Percentiles rank a stretch among this genome's conserved stretches.
Conservation (phyloP, 1,140 invertebrate genomes). For the Daktulosphaira vitifoliae region DNA sequence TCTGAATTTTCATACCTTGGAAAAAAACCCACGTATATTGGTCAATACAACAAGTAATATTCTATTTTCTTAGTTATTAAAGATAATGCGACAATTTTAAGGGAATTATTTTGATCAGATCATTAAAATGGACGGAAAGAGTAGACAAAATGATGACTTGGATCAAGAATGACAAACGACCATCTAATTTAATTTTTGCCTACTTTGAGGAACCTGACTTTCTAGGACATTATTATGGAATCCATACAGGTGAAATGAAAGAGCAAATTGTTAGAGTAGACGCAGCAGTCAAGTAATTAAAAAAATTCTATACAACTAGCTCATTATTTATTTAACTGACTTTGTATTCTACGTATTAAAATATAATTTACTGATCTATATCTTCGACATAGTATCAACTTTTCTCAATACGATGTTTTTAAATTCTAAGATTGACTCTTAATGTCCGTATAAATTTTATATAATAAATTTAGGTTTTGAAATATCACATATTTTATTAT, state of each 20-base stretch:
- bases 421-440: no score
- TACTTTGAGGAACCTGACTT: constrained; percentile 67
- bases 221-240: constrained; percentile 49
- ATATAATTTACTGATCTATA: no score
- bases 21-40: constrained; percentile 44
- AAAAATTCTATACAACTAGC: no score
- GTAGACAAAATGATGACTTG: constrained; percentile 56
- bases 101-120: no score
- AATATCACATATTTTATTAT: no score
- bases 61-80: constrained; percentile 28
- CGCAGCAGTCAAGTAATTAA: constrained; percentile 44
- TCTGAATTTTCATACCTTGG: constrained; percentile 46
- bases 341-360: no score
- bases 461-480: no score
- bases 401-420: no score
- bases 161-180: constrained; percentile 50
- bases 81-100: no score
- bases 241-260: constrained; percentile 44
- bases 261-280: constrained; percentile 50
- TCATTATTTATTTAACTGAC: no score
- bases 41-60: constrained; percentile 45
- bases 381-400: no score
- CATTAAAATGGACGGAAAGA: constrained; percentile 48
- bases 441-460: no score
- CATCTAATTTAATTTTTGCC: constrained; percentile 56